Percentiles rank a stretch among this genome's conserved stretches.
Evolutionary conservation across 2,888 invertebrate genomes (phyloP).

Genomic region (Lepidocyrtinus sp.): DNA sequence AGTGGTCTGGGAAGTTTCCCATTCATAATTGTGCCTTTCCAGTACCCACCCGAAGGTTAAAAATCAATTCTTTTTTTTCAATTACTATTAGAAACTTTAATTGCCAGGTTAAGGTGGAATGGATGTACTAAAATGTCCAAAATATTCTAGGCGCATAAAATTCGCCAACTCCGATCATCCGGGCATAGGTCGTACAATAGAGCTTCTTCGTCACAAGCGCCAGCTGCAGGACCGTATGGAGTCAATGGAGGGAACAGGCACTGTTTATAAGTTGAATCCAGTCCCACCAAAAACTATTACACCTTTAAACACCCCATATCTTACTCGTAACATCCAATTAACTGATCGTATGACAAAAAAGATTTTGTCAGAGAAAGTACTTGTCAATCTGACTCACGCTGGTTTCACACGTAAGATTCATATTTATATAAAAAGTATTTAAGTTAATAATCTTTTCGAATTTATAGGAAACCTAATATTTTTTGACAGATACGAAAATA

Average conservation of each 20-base stretch:
- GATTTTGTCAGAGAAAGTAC: constrained; percentile 56
- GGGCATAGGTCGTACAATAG: constrained; percentile 50
- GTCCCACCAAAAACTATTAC: constrained; percentile 37
- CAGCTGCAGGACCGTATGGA: constrained; percentile 56
- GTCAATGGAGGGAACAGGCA: constrained; percentile 47
- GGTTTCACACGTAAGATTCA: constrained; percentile 63
- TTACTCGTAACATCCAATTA: constrained; percentile 35
- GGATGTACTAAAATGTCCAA: neutral
- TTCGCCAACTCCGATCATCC: constrained; percentile 16
- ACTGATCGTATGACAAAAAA: constrained; percentile 45
- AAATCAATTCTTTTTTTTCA: neutral
- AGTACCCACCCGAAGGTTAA: no score
- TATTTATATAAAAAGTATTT: neutral
- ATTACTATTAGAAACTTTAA: neutral
- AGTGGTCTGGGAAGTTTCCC: no score
- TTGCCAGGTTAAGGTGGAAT: neutral
- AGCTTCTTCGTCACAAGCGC: constrained; percentile 62
- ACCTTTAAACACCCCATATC: constrained; percentile 16
- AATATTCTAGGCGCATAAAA: neutral
- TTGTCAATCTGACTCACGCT: constrained; percentile 57
- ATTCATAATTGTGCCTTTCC: no score
- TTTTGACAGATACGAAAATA: constrained; percentile 53
- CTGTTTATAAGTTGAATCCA: constrained; percentile 40
- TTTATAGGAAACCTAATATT: neutral
- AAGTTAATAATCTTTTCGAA: neutral